Evolutionary conservation across 1,140 invertebrate genomes (phyloP).

Genomic region (Neodiprion fabricii): DNA sequence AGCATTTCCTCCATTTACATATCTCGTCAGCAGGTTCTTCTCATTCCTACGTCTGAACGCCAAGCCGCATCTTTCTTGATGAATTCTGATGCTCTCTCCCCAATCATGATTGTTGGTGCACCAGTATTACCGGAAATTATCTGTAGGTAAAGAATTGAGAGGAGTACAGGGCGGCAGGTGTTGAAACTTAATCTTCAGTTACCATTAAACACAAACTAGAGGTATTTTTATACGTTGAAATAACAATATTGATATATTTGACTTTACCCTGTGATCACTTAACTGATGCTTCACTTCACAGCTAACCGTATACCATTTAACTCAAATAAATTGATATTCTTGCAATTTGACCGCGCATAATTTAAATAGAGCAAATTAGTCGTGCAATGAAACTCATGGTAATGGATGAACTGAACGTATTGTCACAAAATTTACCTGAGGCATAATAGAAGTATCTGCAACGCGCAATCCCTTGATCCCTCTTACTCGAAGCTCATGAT

Average conservation of each 20-base stretch:
- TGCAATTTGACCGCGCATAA: background rate
- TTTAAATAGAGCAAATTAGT: background rate
- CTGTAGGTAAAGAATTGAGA: constrained; percentile 19
- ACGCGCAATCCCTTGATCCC: constrained; percentile 60
- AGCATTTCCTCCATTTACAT: too few species aligned
- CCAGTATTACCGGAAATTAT: constrained; percentile 59
- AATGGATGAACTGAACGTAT: too few species aligned
- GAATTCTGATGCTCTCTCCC: constrained; percentile 64
- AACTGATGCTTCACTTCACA: too few species aligned
- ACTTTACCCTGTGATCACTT: too few species aligned
- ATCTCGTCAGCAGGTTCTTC: too few species aligned
- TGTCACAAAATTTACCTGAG: constrained; percentile 34
- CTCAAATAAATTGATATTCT: background rate
- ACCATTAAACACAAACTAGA: too few species aligned
- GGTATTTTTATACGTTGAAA: too few species aligned
- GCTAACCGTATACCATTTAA: background rate
- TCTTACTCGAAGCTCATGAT: constrained; percentile 55
- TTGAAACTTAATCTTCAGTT: too few species aligned
- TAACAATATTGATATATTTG: too few species aligned
- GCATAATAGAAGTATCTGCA: constrained; percentile 58
- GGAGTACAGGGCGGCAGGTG: too few species aligned
- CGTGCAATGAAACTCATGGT: background rate
- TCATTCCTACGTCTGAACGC: too few species aligned
- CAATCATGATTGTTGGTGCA: constrained; percentile 65
- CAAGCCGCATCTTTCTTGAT: constrained; percentile 52